Evolutionary conservation across 2,888 invertebrate genomes (phyloP).

Genomic region (Sarcophaga variegata): DNA sequence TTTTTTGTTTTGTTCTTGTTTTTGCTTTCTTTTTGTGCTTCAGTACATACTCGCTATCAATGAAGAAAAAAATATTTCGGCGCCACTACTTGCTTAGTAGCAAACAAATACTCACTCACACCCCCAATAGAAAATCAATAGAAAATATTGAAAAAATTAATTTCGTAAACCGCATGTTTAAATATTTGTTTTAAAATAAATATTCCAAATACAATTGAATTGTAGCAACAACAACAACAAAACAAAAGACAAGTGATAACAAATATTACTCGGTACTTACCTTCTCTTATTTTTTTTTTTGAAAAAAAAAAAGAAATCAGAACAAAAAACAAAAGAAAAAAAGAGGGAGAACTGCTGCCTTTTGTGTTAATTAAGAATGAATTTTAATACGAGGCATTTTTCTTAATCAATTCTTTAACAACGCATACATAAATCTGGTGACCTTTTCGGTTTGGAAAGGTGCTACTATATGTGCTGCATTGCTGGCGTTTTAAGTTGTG

Average conservation of each 20-base stretch:
- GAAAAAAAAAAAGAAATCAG: not conserved
- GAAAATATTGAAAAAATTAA: not conserved
- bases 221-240: not conserved
- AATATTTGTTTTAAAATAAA: not conserved
- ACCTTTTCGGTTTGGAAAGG: constrained; percentile 31
- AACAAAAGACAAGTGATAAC: constrained; percentile 32
- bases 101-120: no score
- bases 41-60: no score
- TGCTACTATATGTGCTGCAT: not conserved
- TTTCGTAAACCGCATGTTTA: not conserved
- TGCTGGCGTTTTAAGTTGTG: no score
- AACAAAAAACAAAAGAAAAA: constrained; percentile 20
- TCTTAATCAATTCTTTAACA: constrained; percentile 42
- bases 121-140: not conserved
- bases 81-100: constrained; percentile 37
- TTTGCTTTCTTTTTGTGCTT: not conserved
- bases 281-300: no score
- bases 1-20: no score
- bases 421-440: constrained; percentile 30
- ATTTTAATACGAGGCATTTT: constrained; percentile 7
- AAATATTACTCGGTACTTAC: constrained; percentile 6
- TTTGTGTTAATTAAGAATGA: not conserved
- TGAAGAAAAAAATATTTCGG: constrained; percentile 31
- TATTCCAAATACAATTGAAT: not conserved
- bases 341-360: not conserved